phyloP scores from a whole-genome alignment of 64 coral and sea anemone species.

The Montipora cactus region DNA sequence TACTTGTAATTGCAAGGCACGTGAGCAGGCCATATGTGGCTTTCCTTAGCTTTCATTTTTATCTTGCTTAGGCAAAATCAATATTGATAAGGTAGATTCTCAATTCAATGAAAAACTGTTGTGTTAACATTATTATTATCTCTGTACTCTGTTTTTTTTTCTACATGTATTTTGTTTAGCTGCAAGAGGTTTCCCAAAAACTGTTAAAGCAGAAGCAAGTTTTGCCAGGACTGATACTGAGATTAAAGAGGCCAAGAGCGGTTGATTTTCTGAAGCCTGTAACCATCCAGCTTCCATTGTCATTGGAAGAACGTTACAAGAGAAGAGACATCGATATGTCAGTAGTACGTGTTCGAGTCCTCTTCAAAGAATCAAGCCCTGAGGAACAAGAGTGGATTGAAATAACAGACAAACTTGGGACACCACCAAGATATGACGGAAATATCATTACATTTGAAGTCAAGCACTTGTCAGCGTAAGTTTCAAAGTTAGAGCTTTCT shows the following conservation, averaged over 20 bases:
- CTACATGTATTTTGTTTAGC: not conserved
- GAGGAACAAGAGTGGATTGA: not conserved
- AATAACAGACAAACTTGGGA: not conserved
- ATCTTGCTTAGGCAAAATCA: too few species aligned
- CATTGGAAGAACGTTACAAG: not conserved
- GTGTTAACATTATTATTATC: too few species aligned
- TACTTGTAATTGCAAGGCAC: too few species aligned
- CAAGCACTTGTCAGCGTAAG: slow-evolving; percentile 18
- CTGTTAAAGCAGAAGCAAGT: not conserved
- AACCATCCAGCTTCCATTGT: slow-evolving; percentile 22
- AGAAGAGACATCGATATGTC: not conserved
- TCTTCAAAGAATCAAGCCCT: not conserved
- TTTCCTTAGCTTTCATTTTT: too few species aligned
- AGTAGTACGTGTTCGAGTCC: not conserved
- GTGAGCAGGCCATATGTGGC: too few species aligned
- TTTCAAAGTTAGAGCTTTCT: not conserved
- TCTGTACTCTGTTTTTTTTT: not conserved
- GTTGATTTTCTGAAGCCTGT: not conserved
- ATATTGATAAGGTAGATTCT: too few species aligned
- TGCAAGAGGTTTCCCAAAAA: slow-evolving; percentile 7
- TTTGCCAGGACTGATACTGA: slow-evolving; percentile 4
- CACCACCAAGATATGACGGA: not conserved
- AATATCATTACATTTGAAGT: not conserved
- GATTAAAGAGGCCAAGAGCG: not conserved
- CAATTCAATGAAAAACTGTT: too few species aligned